A percentile compares a stretch with the other conserved stretches of the same genome.
Conservation (phyloP, 2,797 vertebrate species). For the Alcedo atthis region DNA sequence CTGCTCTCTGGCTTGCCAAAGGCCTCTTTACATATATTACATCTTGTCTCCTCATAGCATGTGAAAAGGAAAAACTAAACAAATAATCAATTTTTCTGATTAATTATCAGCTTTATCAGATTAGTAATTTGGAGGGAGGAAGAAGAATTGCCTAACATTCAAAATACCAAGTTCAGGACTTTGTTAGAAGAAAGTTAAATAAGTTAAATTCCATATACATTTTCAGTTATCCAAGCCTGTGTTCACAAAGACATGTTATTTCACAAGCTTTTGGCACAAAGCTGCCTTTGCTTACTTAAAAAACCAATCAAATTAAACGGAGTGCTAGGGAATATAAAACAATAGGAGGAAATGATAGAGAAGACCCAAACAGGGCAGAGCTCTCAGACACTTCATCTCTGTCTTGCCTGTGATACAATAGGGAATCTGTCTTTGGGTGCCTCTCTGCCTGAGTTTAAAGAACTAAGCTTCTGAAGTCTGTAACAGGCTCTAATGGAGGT, state of each 20-base stretch:
- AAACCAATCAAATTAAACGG: background rate
- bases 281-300: background rate
- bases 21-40: background rate
- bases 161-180: background rate
- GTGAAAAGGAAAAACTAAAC: background rate
- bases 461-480: background rate
- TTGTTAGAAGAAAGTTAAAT: background rate
- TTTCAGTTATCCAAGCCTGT: background rate
- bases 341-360: background rate
- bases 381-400: slow-evolving; percentile 26
- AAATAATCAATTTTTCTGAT: background rate
- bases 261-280: background rate
- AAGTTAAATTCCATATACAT: background rate
- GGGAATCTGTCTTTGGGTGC: background rate
- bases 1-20: background rate
- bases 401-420: background rate
- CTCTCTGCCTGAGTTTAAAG: background rate
- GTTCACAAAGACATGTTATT: background rate
- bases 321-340: background rate
- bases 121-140: background rate
- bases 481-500: background rate
- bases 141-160: background rate
- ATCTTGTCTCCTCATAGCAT: background rate
- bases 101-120: background rate
- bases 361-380: slow-evolving; percentile 43